phyloP scores from a whole-genome alignment of 2,113 vertebrate species.

The Leptobrachium leishanense region DNA sequence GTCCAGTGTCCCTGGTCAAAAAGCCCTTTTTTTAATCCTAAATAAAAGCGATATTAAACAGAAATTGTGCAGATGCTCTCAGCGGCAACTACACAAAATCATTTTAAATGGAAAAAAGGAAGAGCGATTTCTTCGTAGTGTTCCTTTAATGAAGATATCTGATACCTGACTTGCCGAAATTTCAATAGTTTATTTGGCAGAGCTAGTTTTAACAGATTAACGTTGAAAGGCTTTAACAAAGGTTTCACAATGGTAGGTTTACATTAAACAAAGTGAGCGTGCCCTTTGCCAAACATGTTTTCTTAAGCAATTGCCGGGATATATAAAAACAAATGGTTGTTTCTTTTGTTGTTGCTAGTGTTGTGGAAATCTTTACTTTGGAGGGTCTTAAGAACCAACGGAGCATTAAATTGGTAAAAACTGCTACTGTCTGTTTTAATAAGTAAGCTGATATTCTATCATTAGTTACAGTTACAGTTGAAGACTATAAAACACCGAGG shows the following conservation, averaged over 20 bases:
- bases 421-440: neutral
- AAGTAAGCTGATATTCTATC: neutral
- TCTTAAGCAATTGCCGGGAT: conserved; percentile 25
- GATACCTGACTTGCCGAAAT: conserved; percentile 9
- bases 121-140: no score
- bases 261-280: conserved; percentile 28
- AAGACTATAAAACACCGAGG: neutral
- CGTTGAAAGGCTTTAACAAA: conserved; percentile 26
- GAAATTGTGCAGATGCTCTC: no score
- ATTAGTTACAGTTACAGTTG: neutral
- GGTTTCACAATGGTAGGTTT: conserved; percentile 34
- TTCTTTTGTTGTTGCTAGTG: conserved; percentile 9
- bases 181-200: conserved; percentile 31
- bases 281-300: conserved; percentile 30
- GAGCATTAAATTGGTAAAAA: conserved; percentile 10
- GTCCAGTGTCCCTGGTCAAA: no score
- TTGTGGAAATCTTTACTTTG: conserved; percentile 13
- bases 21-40: no score
- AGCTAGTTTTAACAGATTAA: conserved; percentile 21
- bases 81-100: no score
- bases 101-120: no score
- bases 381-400: conserved; percentile 11
- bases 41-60: no score
- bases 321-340: conserved; percentile 19
- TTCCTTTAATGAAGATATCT: conserved; percentile 16